Base-by-base conservation (phyloP, 2,113 vertebrate species). In the Chrysochloris asiatica region DNA sequence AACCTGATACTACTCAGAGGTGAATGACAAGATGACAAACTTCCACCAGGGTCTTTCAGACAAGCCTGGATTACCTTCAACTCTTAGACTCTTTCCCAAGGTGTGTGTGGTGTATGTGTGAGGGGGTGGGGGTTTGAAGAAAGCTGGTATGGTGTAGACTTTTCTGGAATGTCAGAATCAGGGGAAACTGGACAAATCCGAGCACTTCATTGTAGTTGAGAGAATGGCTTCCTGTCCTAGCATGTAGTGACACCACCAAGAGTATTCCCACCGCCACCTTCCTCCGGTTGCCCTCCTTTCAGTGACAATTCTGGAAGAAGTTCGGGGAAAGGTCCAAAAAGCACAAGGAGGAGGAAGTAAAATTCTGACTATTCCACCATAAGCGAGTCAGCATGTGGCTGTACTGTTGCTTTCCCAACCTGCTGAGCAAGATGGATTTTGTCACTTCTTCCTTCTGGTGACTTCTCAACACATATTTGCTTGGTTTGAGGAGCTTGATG, bases 181-280 rank as follows among this genome's bases (percentile, higher is more conserved):
- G n/a, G 21, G 47, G 47, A 24, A 19, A 80, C 14, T 10, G 33
- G 24, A 41, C 56, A 79, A n/a, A n/a, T 3, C 38, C 71, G n/a
- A 75, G 75, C 17, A 45, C 0, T 2, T 76, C 41, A 19, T 19
- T 73, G 41, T 10, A 8, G 54, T 48, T n/a, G 71, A 54, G 50
- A 19, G n/a, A n/a, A n/a, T n/a, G n/a, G 2, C 43, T 71, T 61
- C 10, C 4, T 2, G 38, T 14, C n/a, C 24, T 41, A 30, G 48
- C 22, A 11, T 45, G 17, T 10, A 1, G 48, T 8, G 38, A 17
- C 11, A 30, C 33, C 7, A 0, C 4, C 17, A 26, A 43, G 5
- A 0, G 0, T 3, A 12, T 47, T 48, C 26, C 17, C 50, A 4
- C 1, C 33, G n/a, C 28, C 6, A 72, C 52, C 45, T 16, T 3